These are phyloP conservation scores for Mastacembelus armatus DNA, from an alignment of 2,797 vertebrate genomes.

Conservation along the genomic window DNA sequence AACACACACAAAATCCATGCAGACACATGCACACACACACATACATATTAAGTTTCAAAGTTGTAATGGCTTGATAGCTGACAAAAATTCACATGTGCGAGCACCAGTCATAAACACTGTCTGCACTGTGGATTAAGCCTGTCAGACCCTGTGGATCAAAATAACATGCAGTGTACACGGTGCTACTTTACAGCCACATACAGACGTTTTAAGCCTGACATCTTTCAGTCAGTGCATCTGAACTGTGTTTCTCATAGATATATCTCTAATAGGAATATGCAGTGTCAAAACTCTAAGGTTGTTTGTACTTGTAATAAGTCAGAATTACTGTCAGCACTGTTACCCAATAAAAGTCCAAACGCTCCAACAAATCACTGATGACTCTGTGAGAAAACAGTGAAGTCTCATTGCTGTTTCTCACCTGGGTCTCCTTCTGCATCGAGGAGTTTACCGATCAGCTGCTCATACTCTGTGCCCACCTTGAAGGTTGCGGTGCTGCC, in stretches of 20 bases:
- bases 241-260: neutral
- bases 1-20: constrained; percentile 13
- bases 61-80: constrained; percentile 68
- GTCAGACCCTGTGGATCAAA: constrained; percentile 54
- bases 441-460: constrained; percentile 91
- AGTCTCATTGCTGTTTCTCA: constrained; percentile 69
- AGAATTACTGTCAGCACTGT: too few relatives aligned
- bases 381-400: neutral
- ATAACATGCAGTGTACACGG: constrained; percentile 47
- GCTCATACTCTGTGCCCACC: constrained; percentile 93
- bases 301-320: too few relatives aligned
- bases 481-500: constrained; percentile 87
- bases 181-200: too few relatives aligned
- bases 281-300: neutral
- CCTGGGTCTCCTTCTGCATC: constrained; percentile 91
- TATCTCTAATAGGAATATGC: neutral
- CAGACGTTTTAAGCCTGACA: neutral
- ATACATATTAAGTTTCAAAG: constrained; percentile 69
- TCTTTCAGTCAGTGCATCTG: neutral
- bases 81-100: constrained; percentile 41
- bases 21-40: constrained; percentile 23
- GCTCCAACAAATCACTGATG: neutral
- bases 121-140: constrained; percentile 58
- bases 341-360: neutral
- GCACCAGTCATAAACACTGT: constrained; percentile 68